phyloP scores from a whole-genome alignment of 2,888 invertebrate species.

The Phyllotreta cruciferae region DNA sequence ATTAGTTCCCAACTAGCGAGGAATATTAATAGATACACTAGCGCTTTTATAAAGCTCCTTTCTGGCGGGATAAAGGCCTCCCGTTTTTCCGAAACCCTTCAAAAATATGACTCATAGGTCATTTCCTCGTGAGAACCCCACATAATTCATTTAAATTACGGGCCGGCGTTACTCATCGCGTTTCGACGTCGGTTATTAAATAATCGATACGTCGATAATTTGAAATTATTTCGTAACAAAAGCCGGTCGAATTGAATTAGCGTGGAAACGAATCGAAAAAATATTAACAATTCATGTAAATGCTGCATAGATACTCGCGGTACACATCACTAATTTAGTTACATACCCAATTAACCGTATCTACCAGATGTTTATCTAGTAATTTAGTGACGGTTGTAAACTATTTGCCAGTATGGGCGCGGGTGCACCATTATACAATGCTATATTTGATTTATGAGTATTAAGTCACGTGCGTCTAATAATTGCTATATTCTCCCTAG shows the following conservation, averaged over 20 bases:
- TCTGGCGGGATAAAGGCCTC: background rate
- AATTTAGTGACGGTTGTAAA: background rate
- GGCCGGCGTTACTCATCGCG: constrained; percentile 32
- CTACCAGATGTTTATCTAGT: background rate
- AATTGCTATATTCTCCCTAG: no score
- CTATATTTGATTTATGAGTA: no score
- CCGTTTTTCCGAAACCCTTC: constrained; percentile 21
- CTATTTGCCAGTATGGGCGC: background rate
- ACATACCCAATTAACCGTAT: constrained; percentile 8
- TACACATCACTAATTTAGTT: constrained; percentile 1
- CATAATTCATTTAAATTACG: constrained; percentile 32
- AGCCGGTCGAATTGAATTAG: constrained; percentile 9
- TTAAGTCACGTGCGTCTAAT: no score
- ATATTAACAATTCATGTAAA: no score
- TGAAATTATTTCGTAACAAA: constrained; percentile 27
- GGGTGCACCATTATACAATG: background rate
- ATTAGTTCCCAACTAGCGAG: no score
- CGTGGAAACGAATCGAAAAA: no score
- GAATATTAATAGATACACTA: no score
- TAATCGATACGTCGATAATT: constrained; percentile 31
- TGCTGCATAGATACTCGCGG: no score
- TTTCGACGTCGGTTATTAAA: constrained; percentile 20
- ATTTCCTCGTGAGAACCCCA: constrained; percentile 30
- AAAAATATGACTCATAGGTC: constrained; percentile 27
- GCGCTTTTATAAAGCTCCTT: background rate